Evolutionary conservation across 1,140 invertebrate species (phyloP), one percentile per base, ranked within the genome.

Genomic region (Carposina sasakii): DNA sequence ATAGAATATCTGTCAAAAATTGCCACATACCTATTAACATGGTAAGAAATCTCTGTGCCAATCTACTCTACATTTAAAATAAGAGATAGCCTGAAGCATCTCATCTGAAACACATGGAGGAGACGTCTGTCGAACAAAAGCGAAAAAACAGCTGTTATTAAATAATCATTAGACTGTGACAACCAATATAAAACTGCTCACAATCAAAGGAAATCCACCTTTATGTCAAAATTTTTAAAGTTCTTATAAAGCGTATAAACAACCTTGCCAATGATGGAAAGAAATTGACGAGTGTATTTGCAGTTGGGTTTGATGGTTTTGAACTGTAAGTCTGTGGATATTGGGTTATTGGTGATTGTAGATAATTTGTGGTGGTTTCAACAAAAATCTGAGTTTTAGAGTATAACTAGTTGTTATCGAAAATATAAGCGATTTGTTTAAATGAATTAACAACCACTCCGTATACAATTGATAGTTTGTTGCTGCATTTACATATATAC

Each of bases 111-210:
- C 26, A 31, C 54, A 53, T 54, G 52, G 50, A 49, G 51, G 48
- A 45, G 24, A 47, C 10, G 6, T 34, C 28, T 54, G 52, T 59
- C 52, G 56, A 54, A 57, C 44, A 19, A 30, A 44, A 39, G 44
- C 24, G 44, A 58, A 56, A 57, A 54, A 58, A 48, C 46, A 47
- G 22, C 52, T 54, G 56, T 51, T 59, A 59, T 59, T 59, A 59
- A 54, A 54, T 59, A 44, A 43, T 59, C 56, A 59, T 59, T 59
- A 59, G 44, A 39, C 17, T 33, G 45, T 34, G 37, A 41, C 24
- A 54, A 54, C 56, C 30, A 53, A 48, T n/a, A 43, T 49, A 41
- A 8, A 1, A 34, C 10, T 2, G 9, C 10, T 9, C 3, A 34
- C 13, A 17, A 34, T 13, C 33, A 44, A 19, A 31, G 9, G 9